Evolutionary conservation across 2,797 vertebrate genomes (phyloP), one percentile per base, ranked within the genome.

Genomic region (Telmatherina bonti): DNA sequence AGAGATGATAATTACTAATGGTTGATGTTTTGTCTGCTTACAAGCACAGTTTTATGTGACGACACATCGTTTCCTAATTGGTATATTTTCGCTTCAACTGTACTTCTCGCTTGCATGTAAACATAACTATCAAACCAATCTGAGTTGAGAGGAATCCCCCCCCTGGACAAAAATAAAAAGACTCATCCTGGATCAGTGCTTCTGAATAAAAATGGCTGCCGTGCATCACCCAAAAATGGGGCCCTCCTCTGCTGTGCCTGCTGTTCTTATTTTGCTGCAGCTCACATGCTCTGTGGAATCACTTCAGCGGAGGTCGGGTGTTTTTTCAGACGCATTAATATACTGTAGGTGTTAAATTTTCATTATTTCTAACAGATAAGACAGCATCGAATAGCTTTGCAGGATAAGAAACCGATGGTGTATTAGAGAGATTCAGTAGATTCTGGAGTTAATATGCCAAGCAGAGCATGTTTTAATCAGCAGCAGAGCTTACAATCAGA

Each of bases 201-300:
- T 81, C 78, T 78, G 83, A 91, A 90, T 80, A 91, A 88, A 89
- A 88, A 91, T 89, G 86, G 83, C 88, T 82, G 41, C 83, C 63
- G 61, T 82, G 80, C 83, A 72, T 86, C 74, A 62, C 73, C 83
- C 83, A 69, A 71, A 67, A 72, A 74, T 74, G 78, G 70, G 84
- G 82, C 76, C 79, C 76, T 80, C 58, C 67, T 43, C 49, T 41
- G 75, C 74, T 38, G 18, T 62, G 60, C 6, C 38, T 22, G 49
- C 18, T 11, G 59, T 29, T 5, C 29, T 27, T 69, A 43, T 67
- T 52, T 43, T n/a, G 31, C 55, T 68, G 31, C 60, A 59, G 16
- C 26, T 31, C 49, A 56, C 43, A 55, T 1, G 24, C 55, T 56
- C 38, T 47, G 31, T 49, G 2, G 10, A 38, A 61, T 60, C 49